Evolutionary conservation across 2,113 vertebrate genomes (phyloP).

Genomic region (Cnemophilus loriae): DNA sequence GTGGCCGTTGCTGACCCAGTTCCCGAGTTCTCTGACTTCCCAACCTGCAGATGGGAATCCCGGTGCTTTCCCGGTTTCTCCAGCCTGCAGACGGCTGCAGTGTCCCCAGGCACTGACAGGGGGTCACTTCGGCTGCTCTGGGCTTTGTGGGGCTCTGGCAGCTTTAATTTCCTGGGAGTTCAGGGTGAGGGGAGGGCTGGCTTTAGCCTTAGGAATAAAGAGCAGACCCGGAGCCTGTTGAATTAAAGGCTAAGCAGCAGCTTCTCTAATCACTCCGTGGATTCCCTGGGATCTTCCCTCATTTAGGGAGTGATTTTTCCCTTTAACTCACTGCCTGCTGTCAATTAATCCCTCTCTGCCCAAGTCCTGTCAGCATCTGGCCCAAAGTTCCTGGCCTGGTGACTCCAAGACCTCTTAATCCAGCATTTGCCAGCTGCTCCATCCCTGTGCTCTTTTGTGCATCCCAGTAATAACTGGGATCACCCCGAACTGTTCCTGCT

Average conservation of each 20-base stretch:
- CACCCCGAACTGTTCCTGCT: background rate
- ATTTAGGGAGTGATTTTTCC: conserved; percentile 55
- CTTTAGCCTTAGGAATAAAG: conserved; percentile 18
- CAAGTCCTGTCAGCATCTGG: conserved; percentile 12
- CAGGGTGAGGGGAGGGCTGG: background rate
- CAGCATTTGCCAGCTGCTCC: background rate
- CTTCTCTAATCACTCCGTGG: conserved; percentile 44
- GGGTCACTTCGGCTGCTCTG: background rate
- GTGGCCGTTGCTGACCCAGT: background rate
- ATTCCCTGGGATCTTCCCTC: conserved; percentile 52
- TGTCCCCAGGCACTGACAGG: background rate
- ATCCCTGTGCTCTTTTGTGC: background rate
- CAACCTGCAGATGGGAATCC: background rate
- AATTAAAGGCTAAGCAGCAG: conserved; percentile 60
- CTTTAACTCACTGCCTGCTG: conserved; percentile 31
- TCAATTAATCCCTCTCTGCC: conserved; percentile 51
- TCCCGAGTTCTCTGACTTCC: background rate
- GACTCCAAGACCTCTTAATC: conserved; percentile 21
- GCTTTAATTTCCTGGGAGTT: conserved; percentile 33
- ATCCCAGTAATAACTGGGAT: background rate
- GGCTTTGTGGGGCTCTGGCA: background rate
- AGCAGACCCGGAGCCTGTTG: conserved; percentile 3
- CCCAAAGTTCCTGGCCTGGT: background rate
- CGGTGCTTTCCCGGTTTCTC: background rate
- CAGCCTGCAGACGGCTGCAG: background rate